These are phyloP conservation scores for Plodia interpunctella DNA, from an alignment of 1,140 invertebrate species.

Conservation along the genomic window DNA sequence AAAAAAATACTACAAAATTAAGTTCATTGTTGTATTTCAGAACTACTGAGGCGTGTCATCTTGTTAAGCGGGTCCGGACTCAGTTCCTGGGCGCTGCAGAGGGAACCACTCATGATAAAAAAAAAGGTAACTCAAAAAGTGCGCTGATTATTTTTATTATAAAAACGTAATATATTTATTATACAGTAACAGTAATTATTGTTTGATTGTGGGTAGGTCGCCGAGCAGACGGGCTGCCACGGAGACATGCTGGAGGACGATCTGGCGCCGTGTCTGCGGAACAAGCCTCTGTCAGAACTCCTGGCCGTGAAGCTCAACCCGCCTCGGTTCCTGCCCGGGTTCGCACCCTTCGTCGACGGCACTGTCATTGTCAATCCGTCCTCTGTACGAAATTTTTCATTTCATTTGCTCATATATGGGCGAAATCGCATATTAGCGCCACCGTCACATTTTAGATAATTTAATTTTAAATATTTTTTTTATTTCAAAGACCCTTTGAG, in stretches of 20 bases:
- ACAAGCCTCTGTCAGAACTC: conserved; percentile 84
- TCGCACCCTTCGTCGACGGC: conserved; percentile 93
- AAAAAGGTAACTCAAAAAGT: conserved; percentile 74
- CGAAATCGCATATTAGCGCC: too few species aligned
- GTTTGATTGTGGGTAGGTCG: conserved; percentile 69
- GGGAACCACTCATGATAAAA: conserved; percentile 89
- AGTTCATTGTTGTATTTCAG: conserved; percentile 79
- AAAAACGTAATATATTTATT: too few species aligned
- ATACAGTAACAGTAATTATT: not conserved
- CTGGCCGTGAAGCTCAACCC: conserved; percentile 85
- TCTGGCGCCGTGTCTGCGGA: conserved; percentile 88
- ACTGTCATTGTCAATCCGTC: conserved; percentile 83
- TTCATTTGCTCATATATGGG: too few species aligned
- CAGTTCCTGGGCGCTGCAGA: conserved; percentile 95
- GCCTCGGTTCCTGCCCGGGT: conserved; percentile 89
- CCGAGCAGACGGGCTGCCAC: conserved; percentile 87
- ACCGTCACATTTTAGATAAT: too few species aligned
- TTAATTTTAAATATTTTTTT: too few species aligned
- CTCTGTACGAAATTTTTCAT: conserved; percentile 40
- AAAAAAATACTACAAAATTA: too few species aligned
- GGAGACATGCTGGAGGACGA: conserved; percentile 87
- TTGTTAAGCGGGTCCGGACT: conserved; percentile 96
- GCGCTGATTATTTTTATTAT: not conserved
- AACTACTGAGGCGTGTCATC: conserved; percentile 93
- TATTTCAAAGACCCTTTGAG: too few species aligned